Evolutionary conservation across 2,888 invertebrate species (phyloP).

Genomic region (Torymus auratus): DNA sequence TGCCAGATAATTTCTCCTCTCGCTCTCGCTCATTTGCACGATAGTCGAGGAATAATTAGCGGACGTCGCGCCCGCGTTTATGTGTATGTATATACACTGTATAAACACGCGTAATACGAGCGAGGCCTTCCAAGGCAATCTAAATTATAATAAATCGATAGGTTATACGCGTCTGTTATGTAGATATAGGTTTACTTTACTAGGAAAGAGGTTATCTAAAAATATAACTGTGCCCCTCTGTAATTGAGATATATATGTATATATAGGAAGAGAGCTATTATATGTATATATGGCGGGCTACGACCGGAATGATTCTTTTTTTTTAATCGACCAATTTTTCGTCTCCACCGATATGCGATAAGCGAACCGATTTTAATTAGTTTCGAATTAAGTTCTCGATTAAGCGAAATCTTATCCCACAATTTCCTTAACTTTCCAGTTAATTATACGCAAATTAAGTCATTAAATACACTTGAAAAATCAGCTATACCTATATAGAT

Average conservation of each 20-base stretch:
- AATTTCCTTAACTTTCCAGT: too few relatives aligned
- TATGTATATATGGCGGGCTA: neutral
- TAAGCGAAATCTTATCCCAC: too few relatives aligned
- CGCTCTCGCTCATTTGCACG: constrained; percentile 69
- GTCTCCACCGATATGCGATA: too few relatives aligned
- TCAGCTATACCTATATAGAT: too few relatives aligned
- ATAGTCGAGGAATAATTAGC: constrained; percentile 71
- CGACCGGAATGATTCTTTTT: too few relatives aligned
- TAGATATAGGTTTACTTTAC: constrained; percentile 36
- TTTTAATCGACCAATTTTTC: too few relatives aligned
- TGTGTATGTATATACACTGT: constrained; percentile 14
- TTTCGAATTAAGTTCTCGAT: too few relatives aligned
- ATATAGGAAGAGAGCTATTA: neutral
- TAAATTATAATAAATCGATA: constrained; percentile 75
- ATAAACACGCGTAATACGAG: constrained; percentile 58
- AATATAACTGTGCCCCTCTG: constrained; percentile 29
- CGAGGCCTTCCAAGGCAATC: constrained; percentile 70
- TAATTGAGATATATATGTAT: constrained; percentile 21
- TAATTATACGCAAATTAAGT: too few relatives aligned
- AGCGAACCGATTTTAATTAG: too few relatives aligned
- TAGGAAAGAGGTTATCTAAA: constrained; percentile 49
- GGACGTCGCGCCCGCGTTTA: constrained; percentile 60
- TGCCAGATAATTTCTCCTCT: constrained; percentile 52
- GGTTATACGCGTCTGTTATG: constrained; percentile 60
- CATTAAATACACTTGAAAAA: too few relatives aligned